Evolutionary conservation across 1,140 invertebrate genomes (phyloP).

Genomic region (Magallana ariakensis): DNA sequence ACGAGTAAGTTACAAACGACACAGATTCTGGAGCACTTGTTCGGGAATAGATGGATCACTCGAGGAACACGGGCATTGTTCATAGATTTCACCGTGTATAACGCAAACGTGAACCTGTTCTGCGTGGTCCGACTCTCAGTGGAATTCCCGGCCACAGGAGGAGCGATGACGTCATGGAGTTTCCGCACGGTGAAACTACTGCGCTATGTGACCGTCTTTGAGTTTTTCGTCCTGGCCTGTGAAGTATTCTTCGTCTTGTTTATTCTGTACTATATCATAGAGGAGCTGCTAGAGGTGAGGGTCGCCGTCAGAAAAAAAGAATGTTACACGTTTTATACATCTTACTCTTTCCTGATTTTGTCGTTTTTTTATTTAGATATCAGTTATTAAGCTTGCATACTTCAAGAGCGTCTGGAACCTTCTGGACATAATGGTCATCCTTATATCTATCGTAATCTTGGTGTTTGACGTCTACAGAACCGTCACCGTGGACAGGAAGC

Average conservation of each 20-base stretch:
- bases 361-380: constrained; percentile 78
- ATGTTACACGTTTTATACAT: no score
- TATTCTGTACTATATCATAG: constrained; percentile 84
- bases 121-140: constrained; percentile 84
- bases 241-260: constrained; percentile 84
- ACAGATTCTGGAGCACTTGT: constrained; percentile 81
- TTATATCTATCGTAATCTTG: constrained; percentile 75
- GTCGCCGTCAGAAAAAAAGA: no score
- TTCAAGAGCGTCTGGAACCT: constrained; percentile 85
- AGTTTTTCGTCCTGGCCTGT: constrained; percentile 83
- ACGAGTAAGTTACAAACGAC: constrained; percentile 76
- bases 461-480: constrained; percentile 78
- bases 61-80: constrained; percentile 87
- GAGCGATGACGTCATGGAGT: constrained; percentile 83
- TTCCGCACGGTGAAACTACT: constrained; percentile 84
- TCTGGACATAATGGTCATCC: constrained; percentile 84
- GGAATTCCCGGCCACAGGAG: constrained; percentile 87
- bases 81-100: constrained; percentile 88
- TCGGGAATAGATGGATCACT: constrained; percentile 85
- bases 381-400: constrained; percentile 82
- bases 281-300: constrained; percentile 81
- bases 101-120: constrained; percentile 88
- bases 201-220: constrained; percentile 81
- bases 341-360: background rate
- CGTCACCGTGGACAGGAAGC: constrained; percentile 68